Percentiles rank a stretch among this genome's conserved stretches.
Conservation (phyloP, 2,888 invertebrate species). For the Drosophila tripunctata region DNA sequence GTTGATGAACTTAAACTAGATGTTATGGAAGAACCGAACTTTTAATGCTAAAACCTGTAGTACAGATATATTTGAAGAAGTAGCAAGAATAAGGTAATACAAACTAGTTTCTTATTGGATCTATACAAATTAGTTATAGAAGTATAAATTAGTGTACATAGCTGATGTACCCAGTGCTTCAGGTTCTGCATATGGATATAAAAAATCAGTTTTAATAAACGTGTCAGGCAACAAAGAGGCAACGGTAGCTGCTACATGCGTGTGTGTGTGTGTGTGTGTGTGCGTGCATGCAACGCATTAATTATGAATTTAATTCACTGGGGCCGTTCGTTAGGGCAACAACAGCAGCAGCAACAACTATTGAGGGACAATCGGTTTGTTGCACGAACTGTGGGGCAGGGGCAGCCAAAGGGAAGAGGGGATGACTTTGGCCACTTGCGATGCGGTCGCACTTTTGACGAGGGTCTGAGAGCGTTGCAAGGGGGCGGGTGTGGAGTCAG, state of each 20-base stretch:
- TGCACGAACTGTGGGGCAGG: neutral
- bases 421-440: constrained; percentile 18
- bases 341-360: constrained; percentile 26
- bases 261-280: constrained; percentile 52
- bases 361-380: constrained; percentile 29
- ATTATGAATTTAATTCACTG: constrained; percentile 80
- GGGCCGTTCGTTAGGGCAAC: constrained; percentile 60
- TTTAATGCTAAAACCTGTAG: too few relatives aligned
- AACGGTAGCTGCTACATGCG: constrained; percentile 73
- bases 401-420: neutral
- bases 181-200: constrained; percentile 6
- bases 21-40: too few relatives aligned
- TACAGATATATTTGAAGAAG: too few relatives aligned
- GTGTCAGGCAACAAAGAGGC: constrained; percentile 75
- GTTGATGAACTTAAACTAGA: too few relatives aligned
- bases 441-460: constrained; percentile 54
- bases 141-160: too few relatives aligned
- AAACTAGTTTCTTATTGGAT: neutral
- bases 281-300: constrained; percentile 82
- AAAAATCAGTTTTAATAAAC: constrained; percentile 78
- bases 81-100: neutral
- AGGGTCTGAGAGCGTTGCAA: neutral
- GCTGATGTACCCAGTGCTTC: constrained; percentile 2
- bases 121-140: too few relatives aligned
- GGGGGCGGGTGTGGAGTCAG: neutral